Base-by-base conservation (phyloP, 2,113 vertebrate species). In the Tachycineta bicolor region DNA sequence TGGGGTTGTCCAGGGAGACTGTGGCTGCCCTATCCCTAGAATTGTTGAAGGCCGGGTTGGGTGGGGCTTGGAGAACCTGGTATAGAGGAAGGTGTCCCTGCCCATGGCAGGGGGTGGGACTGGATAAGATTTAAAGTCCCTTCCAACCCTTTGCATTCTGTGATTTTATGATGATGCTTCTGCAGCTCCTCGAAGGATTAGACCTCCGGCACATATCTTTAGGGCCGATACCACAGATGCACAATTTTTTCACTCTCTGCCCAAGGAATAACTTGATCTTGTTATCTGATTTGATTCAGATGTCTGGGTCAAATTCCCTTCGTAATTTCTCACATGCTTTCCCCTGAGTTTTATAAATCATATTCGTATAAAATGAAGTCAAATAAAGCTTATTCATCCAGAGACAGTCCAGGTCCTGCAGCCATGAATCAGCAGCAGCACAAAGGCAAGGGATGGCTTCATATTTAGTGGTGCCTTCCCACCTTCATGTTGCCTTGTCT, bases 201-300 rank as follows among this genome's bases (percentile, higher is more conserved):
- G 80, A 34, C 41, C 46, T 82, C 25, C 74, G 76, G 62, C 20
- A n/a, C 55, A 8, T 58, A 33, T 80, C 67, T 82, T 73, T 63
- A 4, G 12, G 87, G 69, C 23, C 58, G 37, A 67, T 46, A 58
- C 44, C 50, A 73, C 58, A 69, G 59, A 76, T 41, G 55, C 5
- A 41, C 8, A 31, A 5, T 76, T 93, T 79, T 37, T 91, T 84
- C 74, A 64, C 53, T 37, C 25, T 76, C 25, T 79, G 87, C 77
- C 70, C 73, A 18, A 79, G 62, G 70, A 96, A 76, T 93, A 93
- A 83, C 46, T 92, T 77, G 62, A 41, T 89, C 56, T 91, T 89
- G n/a, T 62, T 87, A 55, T 58, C 58, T 76, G 58, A 83, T 93
- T 94, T 83, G 29, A 75, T 87, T 82, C 83, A 49, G 77, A 84